phyloP scores from a whole-genome alignment of 2,113 vertebrate genomes.

The Hemiprocne comata region DNA sequence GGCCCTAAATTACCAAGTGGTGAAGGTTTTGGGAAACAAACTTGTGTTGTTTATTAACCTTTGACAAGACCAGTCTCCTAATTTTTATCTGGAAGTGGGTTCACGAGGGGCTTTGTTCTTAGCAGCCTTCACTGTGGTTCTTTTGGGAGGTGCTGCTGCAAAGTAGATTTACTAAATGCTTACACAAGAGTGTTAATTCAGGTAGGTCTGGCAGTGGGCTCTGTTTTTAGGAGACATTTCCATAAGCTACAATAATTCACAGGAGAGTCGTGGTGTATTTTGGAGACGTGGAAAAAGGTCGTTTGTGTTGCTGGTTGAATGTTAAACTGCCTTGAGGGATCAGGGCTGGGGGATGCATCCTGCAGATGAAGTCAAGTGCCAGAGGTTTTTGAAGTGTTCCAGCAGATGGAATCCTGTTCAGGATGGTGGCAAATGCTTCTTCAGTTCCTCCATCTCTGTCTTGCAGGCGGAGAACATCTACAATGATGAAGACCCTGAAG shows the following conservation, averaged over 20 bases:
- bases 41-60: background rate
- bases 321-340: background rate
- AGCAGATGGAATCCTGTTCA: background rate
- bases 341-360: background rate
- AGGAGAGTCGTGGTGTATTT: background rate
- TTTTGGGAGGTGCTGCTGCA: background rate
- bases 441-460: background rate
- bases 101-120: background rate
- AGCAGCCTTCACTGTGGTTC: background rate
- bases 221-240: background rate
- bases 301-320: background rate
- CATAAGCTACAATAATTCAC: background rate
- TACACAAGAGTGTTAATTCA: background rate
- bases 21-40: background rate
- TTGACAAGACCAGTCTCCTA: background rate
- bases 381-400: background rate
- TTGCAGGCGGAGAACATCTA: slow-evolving; percentile 98
- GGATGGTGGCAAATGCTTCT: background rate
- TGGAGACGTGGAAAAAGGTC: rapidly evolving
- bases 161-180: background rate
- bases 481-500: slow-evolving; percentile 97
- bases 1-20: background rate
- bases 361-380: background rate
- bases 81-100: background rate
- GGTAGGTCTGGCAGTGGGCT: background rate